phyloP scores from a whole-genome alignment of 2,113 vertebrate species.

The Apus apus region DNA sequence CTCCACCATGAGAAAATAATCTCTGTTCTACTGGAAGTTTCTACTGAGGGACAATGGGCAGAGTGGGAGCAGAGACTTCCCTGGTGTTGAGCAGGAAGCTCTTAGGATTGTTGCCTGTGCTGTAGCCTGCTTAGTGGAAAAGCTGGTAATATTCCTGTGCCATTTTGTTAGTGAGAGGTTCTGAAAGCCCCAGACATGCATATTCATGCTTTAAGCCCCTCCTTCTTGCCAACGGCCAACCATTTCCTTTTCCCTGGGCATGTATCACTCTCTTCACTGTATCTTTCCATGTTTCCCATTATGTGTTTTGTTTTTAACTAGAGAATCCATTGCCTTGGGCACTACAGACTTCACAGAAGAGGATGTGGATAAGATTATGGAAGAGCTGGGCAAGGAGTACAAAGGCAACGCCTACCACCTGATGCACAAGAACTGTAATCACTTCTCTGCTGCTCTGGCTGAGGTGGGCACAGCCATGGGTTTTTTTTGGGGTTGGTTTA shows the following conservation, averaged over 20 bases:
- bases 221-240: not conserved
- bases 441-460: slow-evolving; percentile 89
- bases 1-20: not conserved
- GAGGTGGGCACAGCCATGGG: slow-evolving; percentile 74
- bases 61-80: not conserved
- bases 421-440: slow-evolving; percentile 93
- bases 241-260: not conserved
- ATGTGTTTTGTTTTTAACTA: slow-evolving; percentile 58
- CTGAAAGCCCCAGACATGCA: not conserved
- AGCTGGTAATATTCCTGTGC: not conserved
- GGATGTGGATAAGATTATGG: slow-evolving; percentile 91
- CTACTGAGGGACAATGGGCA: not conserved
- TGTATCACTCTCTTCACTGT: not conserved
- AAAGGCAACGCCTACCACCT: slow-evolving; percentile 87
- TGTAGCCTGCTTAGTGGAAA: not conserved
- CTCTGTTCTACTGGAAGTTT: not conserved
- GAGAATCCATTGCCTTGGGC: slow-evolving; percentile 90
- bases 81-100: not conserved
- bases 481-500: too few relatives aligned
- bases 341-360: slow-evolving; percentile 91
- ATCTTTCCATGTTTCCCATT: not conserved
- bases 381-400: slow-evolving; percentile 91
- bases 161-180: not conserved
- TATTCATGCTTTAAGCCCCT: not conserved
- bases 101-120: not conserved